Evolutionary conservation across 2,888 invertebrate species (phyloP).

Genomic region (Athalia rosae): DNA sequence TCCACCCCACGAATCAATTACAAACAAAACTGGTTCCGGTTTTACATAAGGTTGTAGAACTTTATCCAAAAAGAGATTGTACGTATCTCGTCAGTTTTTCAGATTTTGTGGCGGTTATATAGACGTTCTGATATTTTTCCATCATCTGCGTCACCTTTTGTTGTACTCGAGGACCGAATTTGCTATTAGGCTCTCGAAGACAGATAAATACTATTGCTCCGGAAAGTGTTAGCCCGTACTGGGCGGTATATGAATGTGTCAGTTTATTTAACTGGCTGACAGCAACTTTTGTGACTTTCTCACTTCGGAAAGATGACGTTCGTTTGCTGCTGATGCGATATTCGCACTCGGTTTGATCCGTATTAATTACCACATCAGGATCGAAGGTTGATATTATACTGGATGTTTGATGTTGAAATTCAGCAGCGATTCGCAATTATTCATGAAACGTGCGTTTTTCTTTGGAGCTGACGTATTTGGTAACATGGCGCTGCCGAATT

Average conservation of each 20-base stretch:
- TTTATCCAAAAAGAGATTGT: conserved; percentile 13
- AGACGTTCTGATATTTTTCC: conserved; percentile 25
- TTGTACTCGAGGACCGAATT: conserved; percentile 26
- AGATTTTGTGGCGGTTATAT: conserved; percentile 14
- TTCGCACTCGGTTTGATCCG: conserved; percentile 45
- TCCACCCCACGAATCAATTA: conserved; percentile 28
- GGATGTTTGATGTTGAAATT: conserved; percentile 13
- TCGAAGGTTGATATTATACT: conserved; percentile 14
- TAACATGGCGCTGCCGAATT: conserved; percentile 22
- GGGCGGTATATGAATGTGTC: conserved; percentile 25
- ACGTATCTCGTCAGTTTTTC: conserved; percentile 20
- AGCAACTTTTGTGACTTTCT: conserved; percentile 39
- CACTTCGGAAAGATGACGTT: conserved; percentile 33
- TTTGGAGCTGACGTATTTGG: conserved; percentile 16
- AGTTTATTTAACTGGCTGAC: conserved; percentile 37
- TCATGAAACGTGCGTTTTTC: conserved; percentile 31
- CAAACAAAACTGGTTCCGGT: conserved; percentile 14
- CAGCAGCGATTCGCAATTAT: conserved; percentile 15
- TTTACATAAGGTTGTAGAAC: conserved; percentile 10
- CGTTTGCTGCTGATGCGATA: conserved; percentile 37
- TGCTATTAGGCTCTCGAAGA: conserved; percentile 23
- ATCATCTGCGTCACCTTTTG: conserved; percentile 23
- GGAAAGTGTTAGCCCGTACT: conserved; percentile 48
- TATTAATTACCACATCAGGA: conserved; percentile 44
- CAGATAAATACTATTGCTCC: conserved; percentile 35